These are phyloP conservation scores for Hyposoter didymator DNA, from an alignment of 2,888 invertebrate genomes.

Conservation along the genomic window DNA sequence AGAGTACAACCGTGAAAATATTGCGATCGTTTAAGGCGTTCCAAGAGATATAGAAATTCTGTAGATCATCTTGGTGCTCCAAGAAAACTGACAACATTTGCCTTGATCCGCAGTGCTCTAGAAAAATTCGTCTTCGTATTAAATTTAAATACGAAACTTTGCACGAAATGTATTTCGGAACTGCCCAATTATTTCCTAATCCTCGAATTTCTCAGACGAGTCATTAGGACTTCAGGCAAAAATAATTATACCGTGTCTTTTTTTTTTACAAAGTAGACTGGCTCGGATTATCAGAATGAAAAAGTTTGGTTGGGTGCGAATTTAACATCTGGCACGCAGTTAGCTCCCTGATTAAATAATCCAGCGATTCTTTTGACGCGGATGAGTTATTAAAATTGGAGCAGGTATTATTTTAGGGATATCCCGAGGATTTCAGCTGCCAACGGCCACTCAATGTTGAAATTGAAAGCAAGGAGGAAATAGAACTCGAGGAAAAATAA, in stretches of 20 bases:
- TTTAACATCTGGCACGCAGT: not conserved
- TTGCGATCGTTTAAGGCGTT: slow-evolving; percentile 6
- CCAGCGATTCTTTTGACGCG: not conserved
- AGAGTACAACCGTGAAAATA: slow-evolving; percentile 18
- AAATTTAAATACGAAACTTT: not conserved
- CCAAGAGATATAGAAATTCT: not conserved
- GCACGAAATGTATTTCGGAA: not conserved
- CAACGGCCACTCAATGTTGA: not conserved
- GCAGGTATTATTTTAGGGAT: not conserved
- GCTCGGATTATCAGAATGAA: not conserved
- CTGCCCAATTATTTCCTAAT: not conserved
- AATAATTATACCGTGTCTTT: not conserved
- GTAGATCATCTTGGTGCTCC: not conserved
- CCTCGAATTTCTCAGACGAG: not conserved
- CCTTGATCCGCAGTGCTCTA: not conserved
- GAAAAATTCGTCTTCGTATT: not conserved
- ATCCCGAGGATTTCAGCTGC: not conserved
- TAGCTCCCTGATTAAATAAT: not conserved
- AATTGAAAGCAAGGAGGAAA: not conserved
- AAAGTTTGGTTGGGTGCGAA: not conserved
- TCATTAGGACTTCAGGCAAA: not conserved
- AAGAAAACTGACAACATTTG: slow-evolving; percentile 10
- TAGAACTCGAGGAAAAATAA: not conserved
- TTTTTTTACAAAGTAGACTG: not conserved
- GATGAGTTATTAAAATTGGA: not conserved